These are phyloP conservation scores for Cinclus cinclus DNA, from an alignment of 2,113 vertebrate genomes.

Conservation along the genomic window DNA sequence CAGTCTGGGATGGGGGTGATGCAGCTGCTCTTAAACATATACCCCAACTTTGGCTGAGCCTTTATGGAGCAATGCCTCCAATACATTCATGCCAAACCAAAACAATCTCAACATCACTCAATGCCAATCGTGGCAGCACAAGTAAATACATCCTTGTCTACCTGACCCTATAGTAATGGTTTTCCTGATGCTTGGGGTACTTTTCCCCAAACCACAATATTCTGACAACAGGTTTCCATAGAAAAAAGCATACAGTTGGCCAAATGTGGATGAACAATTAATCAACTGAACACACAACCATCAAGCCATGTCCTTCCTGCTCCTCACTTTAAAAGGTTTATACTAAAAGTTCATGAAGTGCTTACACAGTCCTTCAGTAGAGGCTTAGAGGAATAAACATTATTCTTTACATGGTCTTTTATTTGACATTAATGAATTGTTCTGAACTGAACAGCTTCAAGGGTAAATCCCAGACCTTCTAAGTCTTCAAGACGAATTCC, in stretches of 20 bases:
- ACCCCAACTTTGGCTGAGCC: neutral
- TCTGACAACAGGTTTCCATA: neutral
- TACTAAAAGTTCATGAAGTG: neutral
- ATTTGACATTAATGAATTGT: constrained; percentile 21
- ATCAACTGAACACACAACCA: neutral
- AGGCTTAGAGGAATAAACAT: constrained; percentile 4
- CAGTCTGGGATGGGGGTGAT: neutral
- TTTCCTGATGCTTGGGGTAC: neutral
- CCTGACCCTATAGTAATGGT: neutral
- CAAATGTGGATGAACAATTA: neutral
- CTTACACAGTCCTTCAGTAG: neutral
- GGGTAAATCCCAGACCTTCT: neutral
- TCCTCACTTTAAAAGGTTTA: neutral
- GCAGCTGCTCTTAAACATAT: neutral
- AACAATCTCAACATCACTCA: accelerated
- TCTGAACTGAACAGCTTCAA: neutral
- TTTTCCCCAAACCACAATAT: neutral
- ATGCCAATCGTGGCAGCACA: accelerated
- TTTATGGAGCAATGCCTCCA: neutral
- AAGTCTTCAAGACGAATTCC: neutral
- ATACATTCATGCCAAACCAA: neutral
- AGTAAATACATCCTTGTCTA: neutral
- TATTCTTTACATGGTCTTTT: constrained; percentile 4
- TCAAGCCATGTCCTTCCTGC: accelerated
- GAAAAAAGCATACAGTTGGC: neutral